phyloP scores from a whole-genome alignment of 1,140 invertebrate species.

The Alviniconcha marisindica region DNA sequence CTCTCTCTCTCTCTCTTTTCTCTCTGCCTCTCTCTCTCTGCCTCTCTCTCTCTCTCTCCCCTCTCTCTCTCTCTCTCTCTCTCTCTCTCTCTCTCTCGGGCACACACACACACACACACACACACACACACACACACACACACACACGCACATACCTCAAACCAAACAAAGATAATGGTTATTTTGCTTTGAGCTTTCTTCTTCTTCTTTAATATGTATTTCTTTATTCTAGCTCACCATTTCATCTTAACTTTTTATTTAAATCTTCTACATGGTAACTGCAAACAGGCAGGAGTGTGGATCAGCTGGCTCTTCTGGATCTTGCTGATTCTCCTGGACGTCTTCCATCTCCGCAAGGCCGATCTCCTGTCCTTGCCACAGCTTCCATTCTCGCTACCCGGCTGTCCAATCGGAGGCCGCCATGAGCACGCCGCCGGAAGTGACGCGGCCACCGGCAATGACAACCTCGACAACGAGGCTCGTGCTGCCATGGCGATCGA shows the following conservation, averaged over 20 bases:
- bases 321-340: constrained; percentile 12
- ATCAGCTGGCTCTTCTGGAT: constrained; percentile 15
- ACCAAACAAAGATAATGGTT: no score
- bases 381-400: no score
- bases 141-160: background rate
- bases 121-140: background rate
- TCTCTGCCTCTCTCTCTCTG: no score
- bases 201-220: no score
- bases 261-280: no score
- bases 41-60: no score
- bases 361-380: background rate
- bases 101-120: background rate
- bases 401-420: background rate
- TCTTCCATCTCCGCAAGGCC: background rate
- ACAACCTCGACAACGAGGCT: background rate
- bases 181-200: no score
- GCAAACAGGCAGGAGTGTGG: constrained; percentile 20
- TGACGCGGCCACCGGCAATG: background rate
- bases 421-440: background rate
- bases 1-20: no score
- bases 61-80: no score
- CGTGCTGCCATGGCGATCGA: background rate
- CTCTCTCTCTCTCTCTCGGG: no score
- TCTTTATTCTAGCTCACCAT: no score
- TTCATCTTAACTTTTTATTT: no score